Conservation (phyloP, 2,797 vertebrate genomes). For the Halcyon leucocephala region DNA sequence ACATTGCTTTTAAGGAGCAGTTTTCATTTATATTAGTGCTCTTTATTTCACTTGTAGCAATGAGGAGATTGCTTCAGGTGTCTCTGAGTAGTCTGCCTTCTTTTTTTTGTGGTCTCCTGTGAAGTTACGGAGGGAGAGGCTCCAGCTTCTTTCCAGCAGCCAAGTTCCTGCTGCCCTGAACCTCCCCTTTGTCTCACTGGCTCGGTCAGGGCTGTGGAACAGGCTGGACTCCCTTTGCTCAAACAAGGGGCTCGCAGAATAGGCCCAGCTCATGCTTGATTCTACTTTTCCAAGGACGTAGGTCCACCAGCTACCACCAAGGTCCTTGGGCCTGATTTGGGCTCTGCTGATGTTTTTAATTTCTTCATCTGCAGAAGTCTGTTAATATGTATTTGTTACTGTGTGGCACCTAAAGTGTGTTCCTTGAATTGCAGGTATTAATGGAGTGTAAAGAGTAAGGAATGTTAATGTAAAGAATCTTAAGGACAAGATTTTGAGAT, state of each 20-base stretch:
- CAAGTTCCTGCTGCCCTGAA: neutral
- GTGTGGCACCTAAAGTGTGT: neutral
- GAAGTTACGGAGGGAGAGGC: neutral
- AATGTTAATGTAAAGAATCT: neutral
- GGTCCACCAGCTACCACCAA: neutral
- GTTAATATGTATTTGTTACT: neutral
- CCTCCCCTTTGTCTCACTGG: neutral
- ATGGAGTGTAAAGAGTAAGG: neutral
- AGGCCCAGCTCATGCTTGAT: neutral
- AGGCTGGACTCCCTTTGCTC: neutral
- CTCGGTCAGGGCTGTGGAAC: neutral
- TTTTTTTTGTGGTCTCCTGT: neutral
- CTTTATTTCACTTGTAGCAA: neutral
- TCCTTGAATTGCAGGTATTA: neutral
- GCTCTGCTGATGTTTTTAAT: neutral
- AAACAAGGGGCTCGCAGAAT: neutral
- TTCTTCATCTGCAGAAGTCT: neutral
- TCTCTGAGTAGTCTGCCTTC: neutral
- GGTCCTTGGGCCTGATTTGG: neutral
- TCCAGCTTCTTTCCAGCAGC: neutral
- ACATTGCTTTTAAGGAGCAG: neutral
- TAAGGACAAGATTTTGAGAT: neutral
- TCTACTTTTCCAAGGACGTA: neutral
- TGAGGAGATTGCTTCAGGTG: neutral
- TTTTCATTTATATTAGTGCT: neutral